A percentile compares a stretch with the other conserved stretches of the same genome.
phyloP scores from a whole-genome alignment of 2,113 vertebrate species.

The Guaruba guarouba region DNA sequence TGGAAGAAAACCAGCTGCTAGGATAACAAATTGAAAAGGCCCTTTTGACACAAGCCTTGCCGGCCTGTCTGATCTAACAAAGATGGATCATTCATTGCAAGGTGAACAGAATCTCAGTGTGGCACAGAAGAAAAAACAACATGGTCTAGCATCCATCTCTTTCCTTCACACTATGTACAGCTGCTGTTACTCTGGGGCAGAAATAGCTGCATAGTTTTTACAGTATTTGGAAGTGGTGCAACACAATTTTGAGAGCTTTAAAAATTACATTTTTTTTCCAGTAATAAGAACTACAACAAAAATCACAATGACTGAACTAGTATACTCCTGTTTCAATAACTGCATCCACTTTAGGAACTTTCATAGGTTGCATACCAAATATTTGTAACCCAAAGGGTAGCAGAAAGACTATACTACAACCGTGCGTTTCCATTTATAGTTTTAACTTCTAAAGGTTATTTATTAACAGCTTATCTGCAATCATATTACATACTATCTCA shows the following conservation, averaged over 20 bases:
- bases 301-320: not conserved
- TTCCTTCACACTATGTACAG: not conserved
- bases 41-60: conserved; percentile 59
- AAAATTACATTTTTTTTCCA: not conserved
- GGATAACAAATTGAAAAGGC: conserved; percentile 69
- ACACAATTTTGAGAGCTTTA: not conserved
- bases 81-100: conserved; percentile 64
- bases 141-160: not conserved
- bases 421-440: not conserved
- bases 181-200: conserved; percentile 14
- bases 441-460: not conserved
- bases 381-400: not conserved
- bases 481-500: not conserved
- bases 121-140: not conserved
- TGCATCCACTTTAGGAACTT: not conserved
- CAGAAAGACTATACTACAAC: not conserved
- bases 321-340: not conserved
- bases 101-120: conserved; percentile 50
- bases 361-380: not conserved
- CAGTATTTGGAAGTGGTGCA: not conserved
- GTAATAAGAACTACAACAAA: not conserved
- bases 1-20: conserved; percentile 74
- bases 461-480: not conserved
- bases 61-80: conserved; percentile 66
- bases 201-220: not conserved